A percentile compares a stretch with the other conserved stretches of the same genome.
Conservation (phyloP, 1,140 invertebrate species). For the Drosophila melanica region DNA sequence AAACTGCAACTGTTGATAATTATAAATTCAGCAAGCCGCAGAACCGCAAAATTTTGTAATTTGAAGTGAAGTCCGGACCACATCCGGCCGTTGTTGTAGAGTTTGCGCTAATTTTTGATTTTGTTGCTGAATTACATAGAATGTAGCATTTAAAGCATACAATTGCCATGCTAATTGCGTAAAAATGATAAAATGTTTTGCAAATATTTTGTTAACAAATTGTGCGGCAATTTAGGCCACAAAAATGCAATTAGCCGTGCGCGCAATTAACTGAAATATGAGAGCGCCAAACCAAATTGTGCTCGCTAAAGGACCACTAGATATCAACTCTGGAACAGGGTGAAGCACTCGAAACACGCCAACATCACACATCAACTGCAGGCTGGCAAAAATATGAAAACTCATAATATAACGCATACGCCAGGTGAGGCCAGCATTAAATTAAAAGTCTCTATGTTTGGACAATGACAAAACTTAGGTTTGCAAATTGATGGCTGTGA, state of each 20-base stretch:
- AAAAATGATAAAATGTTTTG: conserved; percentile 50
- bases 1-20: conserved; percentile 42
- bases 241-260: conserved; percentile 66
- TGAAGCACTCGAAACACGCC: conserved; percentile 15
- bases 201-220: conserved; percentile 62
- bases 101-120: conserved; percentile 41
- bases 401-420: conserved; percentile 46
- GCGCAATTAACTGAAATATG: conserved; percentile 54
- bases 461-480: conserved; percentile 28
- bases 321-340: conserved; percentile 7
- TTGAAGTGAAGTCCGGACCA: conserved; percentile 49
- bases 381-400: conserved; percentile 36
- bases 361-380: conserved; percentile 37
- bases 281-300: conserved; percentile 18
- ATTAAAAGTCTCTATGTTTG: conserved; percentile 40
- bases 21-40: conserved; percentile 36
- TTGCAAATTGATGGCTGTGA: conserved; percentile 62
- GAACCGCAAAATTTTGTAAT: conserved; percentile 53
- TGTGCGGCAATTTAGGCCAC: conserved; percentile 55
- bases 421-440: conserved; percentile 33
- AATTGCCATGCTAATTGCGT: conserved; percentile 58
- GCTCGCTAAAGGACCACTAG: conserved; percentile 11
- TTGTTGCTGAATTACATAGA: conserved; percentile 3
- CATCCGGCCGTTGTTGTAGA: conserved; percentile 33
- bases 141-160: conserved; percentile 36